phyloP scores from a whole-genome alignment of 2,888 invertebrate genomes.

The Erebia aethiops region DNA sequence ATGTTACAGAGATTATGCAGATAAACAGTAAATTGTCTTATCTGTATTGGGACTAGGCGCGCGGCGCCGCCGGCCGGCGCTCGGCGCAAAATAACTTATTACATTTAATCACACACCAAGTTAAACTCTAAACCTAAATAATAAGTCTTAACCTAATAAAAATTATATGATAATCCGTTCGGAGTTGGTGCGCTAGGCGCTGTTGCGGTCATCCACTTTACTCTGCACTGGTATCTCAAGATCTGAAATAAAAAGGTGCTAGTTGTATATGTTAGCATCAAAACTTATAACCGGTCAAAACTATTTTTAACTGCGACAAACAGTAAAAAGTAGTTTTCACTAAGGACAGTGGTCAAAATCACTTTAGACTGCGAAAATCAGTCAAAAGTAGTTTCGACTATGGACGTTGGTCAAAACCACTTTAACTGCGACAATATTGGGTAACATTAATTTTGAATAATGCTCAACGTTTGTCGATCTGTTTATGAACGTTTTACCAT shows the following conservation, averaged over 20 bases:
- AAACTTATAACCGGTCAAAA: no score
- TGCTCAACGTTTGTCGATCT: no score
- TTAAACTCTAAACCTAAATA: conserved; percentile 76
- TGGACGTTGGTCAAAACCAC: no score
- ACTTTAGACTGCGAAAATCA: no score
- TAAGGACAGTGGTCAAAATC: no score
- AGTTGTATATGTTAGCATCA: neutral
- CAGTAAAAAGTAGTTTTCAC: no score
- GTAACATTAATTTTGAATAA: no score
- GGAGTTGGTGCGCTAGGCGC: conserved; percentile 64
- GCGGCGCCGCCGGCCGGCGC: conserved; percentile 72
- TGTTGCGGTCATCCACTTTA: conserved; percentile 51
- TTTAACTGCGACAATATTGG: no score
- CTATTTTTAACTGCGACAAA: no score
- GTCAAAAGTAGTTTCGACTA: no score
- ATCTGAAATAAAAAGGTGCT: conserved; percentile 62
- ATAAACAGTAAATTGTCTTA: conserved; percentile 71
- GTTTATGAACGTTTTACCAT: no score
- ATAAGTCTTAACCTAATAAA: conserved; percentile 66
- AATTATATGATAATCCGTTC: conserved; percentile 60
- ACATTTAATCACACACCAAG: conserved; percentile 79
- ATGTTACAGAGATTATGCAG: conserved; percentile 75
- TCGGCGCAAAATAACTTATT: conserved; percentile 76
- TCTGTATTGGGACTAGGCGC: conserved; percentile 81
- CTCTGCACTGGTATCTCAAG: conserved; percentile 68